A percentile compares a stretch with the other conserved stretches of the same genome.
phyloP scores from a whole-genome alignment of 2,888 invertebrate genomes.

The Esperia sulphurella region DNA sequence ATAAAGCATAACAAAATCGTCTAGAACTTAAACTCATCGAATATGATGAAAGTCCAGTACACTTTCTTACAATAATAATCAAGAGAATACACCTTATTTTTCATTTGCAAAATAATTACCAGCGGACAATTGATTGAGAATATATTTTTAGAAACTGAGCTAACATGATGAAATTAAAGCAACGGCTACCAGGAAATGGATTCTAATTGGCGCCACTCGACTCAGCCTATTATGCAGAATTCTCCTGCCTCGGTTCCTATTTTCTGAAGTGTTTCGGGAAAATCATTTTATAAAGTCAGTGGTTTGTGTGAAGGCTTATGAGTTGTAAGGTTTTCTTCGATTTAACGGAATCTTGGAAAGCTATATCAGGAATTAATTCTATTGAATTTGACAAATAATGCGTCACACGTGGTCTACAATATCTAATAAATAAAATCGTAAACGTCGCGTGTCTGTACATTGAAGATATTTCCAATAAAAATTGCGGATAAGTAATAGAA shows the following conservation, averaged over 20 bases:
- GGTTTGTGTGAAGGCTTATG: not conserved
- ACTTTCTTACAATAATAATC: too few species aligned
- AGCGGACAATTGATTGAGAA: not conserved
- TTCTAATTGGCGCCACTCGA: conserved; percentile 33
- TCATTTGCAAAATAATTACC: not conserved
- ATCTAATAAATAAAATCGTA: too few species aligned
- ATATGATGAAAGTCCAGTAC: too few species aligned
- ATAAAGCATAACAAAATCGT: too few species aligned
- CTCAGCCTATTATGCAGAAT: conserved; percentile 20
- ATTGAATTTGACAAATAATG: too few species aligned
- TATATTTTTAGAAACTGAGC: not conserved
- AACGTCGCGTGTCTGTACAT: too few species aligned
- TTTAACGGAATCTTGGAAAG: too few species aligned
- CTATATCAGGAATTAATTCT: too few species aligned
- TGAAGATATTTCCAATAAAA: too few species aligned
- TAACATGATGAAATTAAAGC: not conserved
- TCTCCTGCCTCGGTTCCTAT: not conserved
- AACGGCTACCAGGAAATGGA: conserved; percentile 16
- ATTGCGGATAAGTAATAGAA: too few species aligned
- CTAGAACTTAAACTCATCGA: too few species aligned
- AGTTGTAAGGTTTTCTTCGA: not conserved
- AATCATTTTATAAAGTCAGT: not conserved
- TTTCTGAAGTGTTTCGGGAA: not conserved
- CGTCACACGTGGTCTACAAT: too few species aligned
- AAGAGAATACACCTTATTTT: not conserved